phyloP scores from a whole-genome alignment of 2,888 invertebrate species.

The Lissonota sp. region DNA sequence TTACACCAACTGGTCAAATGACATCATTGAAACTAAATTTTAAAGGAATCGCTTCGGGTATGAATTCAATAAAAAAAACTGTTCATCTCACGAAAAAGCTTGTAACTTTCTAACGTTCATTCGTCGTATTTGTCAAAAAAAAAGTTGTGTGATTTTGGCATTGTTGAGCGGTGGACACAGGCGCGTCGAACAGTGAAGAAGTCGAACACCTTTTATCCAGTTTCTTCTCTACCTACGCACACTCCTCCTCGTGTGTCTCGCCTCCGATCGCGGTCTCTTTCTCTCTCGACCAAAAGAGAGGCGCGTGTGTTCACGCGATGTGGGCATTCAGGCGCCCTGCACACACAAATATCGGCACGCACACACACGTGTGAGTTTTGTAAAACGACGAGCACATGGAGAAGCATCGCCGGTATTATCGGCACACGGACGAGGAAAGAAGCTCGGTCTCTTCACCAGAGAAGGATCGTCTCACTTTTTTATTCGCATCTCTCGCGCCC shows the following conservation, averaged over 20 bases:
- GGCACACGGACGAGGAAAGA: slow-evolving; percentile 5
- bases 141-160: not conserved
- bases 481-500: slow-evolving; percentile 37
- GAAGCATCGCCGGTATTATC: slow-evolving; percentile 24
- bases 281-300: slow-evolving; percentile 41
- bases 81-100: slow-evolving; percentile 36
- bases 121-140: slow-evolving; percentile 12
- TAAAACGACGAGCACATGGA: slow-evolving; percentile 1
- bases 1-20: no score
- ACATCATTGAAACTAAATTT: no score
- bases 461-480: slow-evolving; percentile 46
- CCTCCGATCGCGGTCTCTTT: slow-evolving; percentile 22
- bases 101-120: slow-evolving; percentile 5
- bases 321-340: slow-evolving; percentile 39
- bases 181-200: slow-evolving; percentile 56
- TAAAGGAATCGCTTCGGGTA: no score
- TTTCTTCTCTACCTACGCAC: slow-evolving; percentile 10
- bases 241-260: slow-evolving; percentile 43
- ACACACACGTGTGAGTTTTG: not conserved
- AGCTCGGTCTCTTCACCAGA: slow-evolving; percentile 23
- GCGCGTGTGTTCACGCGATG: slow-evolving; percentile 65
- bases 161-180: not conserved
- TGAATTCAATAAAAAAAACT: no score
- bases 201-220: slow-evolving; percentile 56
- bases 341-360: slow-evolving; percentile 22